phyloP scores from a whole-genome alignment of 1,140 invertebrate species.

The Nomia melanderi region DNA sequence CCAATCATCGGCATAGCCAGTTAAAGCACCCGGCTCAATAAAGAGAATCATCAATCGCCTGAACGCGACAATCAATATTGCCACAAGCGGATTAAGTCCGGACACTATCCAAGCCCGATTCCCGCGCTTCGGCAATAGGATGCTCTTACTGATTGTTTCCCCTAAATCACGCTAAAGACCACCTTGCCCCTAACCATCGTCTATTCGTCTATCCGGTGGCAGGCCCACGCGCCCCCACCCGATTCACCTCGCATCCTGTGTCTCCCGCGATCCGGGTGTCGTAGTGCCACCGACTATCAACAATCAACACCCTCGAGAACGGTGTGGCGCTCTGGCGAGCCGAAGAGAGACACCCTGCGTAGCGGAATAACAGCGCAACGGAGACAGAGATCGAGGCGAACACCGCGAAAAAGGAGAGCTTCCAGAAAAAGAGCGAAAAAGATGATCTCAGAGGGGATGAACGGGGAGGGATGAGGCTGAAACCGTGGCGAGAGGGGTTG shows the following conservation, averaged over 20 bases:
- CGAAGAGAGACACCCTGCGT: too few species aligned
- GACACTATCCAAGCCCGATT: background rate
- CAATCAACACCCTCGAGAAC: conserved; percentile 47
- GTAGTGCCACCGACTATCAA: conserved; percentile 44
- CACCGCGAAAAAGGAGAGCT: too few species aligned
- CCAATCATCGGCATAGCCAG: too few species aligned
- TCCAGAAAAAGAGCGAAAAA: too few species aligned
- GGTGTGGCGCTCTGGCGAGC: background rate
- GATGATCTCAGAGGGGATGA: background rate
- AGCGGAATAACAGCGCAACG: too few species aligned
- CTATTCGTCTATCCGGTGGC: conserved; percentile 26
- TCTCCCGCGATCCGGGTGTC: conserved; percentile 9
- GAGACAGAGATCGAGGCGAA: too few species aligned
- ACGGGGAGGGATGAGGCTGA: background rate
- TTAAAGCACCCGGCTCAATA: too few species aligned
- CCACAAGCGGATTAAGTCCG: background rate
- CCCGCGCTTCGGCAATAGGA: conserved; percentile 16
- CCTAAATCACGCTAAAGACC: conserved; percentile 32
- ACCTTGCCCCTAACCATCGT: conserved; percentile 36
- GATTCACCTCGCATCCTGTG: background rate
- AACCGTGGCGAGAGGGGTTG: background rate
- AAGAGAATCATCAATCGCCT: background rate
- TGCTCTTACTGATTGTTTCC: conserved; percentile 33
- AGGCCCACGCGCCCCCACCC: background rate
- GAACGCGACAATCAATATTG: background rate